Conservation (phyloP, 1,140 invertebrate genomes). For the Pseudomyrmex concolor region DNA sequence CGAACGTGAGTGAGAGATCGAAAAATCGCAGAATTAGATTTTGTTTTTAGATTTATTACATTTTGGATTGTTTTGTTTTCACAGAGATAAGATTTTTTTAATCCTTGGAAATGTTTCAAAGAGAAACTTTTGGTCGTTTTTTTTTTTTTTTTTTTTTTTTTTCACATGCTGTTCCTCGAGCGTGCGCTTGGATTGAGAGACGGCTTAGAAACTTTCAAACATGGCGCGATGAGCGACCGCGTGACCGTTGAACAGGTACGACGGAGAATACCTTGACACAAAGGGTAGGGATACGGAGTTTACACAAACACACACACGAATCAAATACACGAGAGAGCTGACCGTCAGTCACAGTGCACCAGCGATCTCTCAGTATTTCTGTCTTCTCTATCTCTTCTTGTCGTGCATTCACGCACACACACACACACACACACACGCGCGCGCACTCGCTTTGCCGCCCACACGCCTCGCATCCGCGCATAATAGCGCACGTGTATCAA, state of each 20-base stretch:
- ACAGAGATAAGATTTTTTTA: too few species aligned
- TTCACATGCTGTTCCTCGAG: not conserved
- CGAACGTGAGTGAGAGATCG: not conserved
- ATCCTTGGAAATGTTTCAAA: too few species aligned
- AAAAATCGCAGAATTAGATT: too few species aligned
- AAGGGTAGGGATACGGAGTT: not conserved
- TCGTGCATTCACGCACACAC: not conserved
- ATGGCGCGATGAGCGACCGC: not conserved
- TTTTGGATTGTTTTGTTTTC: too few species aligned
- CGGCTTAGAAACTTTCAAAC: conserved; percentile 27
- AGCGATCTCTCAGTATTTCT: not conserved
- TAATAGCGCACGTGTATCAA: conserved; percentile 29
- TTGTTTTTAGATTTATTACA: too few species aligned
- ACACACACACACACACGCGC: not conserved
- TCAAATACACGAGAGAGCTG: not conserved
- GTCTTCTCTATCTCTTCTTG: not conserved
- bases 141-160: too few species aligned
- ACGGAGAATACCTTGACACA: conserved; percentile 20
- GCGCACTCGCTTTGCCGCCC: conserved; percentile 16
- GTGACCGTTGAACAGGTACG: not conserved
- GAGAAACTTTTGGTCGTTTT: too few species aligned
- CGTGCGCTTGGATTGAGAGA: not conserved
- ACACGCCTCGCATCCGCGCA: not conserved
- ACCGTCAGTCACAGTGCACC: conserved; percentile 20
- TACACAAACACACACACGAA: not conserved